Conservation (phyloP, 2,113 vertebrate genomes). For the Ammospiza caudacuta region DNA sequence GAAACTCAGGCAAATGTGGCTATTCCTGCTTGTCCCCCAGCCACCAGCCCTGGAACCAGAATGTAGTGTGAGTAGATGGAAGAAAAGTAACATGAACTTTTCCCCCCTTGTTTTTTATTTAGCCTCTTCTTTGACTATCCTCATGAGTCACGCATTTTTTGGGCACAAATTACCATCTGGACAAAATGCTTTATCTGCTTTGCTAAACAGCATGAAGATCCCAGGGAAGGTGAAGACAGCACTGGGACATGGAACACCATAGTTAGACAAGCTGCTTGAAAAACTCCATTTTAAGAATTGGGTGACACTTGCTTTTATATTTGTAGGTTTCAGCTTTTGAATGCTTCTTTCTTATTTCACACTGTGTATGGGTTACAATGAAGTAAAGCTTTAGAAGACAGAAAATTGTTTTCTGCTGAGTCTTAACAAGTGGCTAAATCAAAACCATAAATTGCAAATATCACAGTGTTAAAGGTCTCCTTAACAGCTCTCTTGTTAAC, state of each 20-base stretch:
- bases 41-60: not conserved
- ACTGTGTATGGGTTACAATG: not conserved
- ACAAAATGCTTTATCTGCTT: not conserved
- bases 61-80: not conserved
- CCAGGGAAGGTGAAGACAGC: not conserved
- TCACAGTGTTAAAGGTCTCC: not conserved
- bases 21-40: not conserved
- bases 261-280: not conserved
- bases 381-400: not conserved
- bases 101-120: fast-evolving
- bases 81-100: not conserved
- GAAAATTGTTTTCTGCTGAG: not conserved
- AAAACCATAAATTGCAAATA: not conserved
- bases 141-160: not conserved
- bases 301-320: not conserved
- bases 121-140: not conserved
- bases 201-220: not conserved
- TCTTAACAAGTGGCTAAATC: not conserved
- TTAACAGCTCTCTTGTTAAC: not conserved
- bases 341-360: not conserved
- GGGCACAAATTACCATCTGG: not conserved
- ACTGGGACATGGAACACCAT: not conserved
- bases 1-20: not conserved
- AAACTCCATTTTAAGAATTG: not conserved
- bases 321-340: not conserved